Base-by-base conservation (phyloP, 2,113 vertebrate species). In the Picathartes gymnocephalus region DNA sequence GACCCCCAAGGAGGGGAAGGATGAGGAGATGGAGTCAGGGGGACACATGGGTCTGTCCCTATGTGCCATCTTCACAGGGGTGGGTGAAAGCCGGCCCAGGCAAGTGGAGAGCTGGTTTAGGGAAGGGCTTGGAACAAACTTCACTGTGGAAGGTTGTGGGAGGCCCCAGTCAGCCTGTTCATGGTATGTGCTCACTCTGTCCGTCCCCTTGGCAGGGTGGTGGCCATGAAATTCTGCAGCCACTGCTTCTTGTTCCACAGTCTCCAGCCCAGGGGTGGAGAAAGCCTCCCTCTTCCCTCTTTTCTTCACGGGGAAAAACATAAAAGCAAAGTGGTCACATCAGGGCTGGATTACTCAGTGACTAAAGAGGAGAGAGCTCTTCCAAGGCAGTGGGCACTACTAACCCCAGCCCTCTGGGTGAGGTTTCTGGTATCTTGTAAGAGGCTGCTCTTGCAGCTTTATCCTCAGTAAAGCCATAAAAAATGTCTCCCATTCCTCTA, bases 211-310 rank as follows among this genome's bases (percentile, higher is more conserved):
- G 2, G 44, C 2, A 1, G 11, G 35, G 9, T 18, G 35, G 24
- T 37, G 79, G 44, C 70, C 3, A 0, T 42, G 47, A 73, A 9
- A 24, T 86, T n/a, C 83, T 61, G 57, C 48, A 85, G 35, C 53
- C 0, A 0, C 45, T 88, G 40, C 54, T 91, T 57, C 78, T 73
- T 16, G 0, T 17, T 58, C 20, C 1, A 0, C 2, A 1, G 60
- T 30, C 58, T 69, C 77, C 39, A 77, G 42, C 13, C 44, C 37
- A 61, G 42, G 12, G 15, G 1, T 9, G 11, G 20, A 27, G 8
- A 65, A 91, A 83, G 24, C 45, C 24, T 83, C 40, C 71, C 47
- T 42, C 33, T 27, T 62, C 39, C 24, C 24, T 70, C 45, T 73
- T 69, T 81, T 45, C 40, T 10, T 73, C 54, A 27, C 25, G 11